Percentiles rank a stretch among this genome's conserved stretches.
phyloP scores from a whole-genome alignment of 1,140 invertebrate genomes.

The Drosophila athabasca region DNA sequence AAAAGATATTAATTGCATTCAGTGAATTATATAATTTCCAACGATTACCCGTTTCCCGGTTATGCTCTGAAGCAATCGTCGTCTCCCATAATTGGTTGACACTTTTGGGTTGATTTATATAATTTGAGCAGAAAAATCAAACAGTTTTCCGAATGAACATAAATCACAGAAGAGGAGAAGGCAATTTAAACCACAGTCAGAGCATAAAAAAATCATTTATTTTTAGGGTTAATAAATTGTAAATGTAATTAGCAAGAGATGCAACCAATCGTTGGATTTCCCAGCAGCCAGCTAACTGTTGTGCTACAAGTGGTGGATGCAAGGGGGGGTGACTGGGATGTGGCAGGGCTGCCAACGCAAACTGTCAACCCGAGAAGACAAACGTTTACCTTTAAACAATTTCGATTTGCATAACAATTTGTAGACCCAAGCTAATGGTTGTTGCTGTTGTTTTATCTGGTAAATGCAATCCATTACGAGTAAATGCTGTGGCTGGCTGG shows the following conservation, averaged over 20 bases:
- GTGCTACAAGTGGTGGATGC: too few relatives aligned
- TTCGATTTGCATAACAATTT: constrained; percentile 60
- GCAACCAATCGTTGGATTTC: background rate
- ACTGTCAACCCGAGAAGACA: constrained; percentile 6
- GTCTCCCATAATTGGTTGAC: constrained; percentile 30
- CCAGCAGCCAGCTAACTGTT: background rate
- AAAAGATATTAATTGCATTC: constrained; percentile 36
- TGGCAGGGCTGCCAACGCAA: background rate
- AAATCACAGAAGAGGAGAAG: too few relatives aligned
- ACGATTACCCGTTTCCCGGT: constrained; percentile 22
- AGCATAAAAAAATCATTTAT: too few relatives aligned
- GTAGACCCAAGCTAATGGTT: constrained; percentile 24
- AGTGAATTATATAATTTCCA: constrained; percentile 42
- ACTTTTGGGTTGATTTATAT: constrained; percentile 35
- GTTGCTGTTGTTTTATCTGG: constrained; percentile 26
- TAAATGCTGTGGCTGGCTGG: constrained; percentile 14
- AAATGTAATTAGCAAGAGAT: background rate
- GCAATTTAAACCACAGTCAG: too few relatives aligned
- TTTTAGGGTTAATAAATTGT: constrained; percentile 1
- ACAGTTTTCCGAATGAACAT: constrained; percentile 10
- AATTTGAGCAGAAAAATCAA: constrained; percentile 20
- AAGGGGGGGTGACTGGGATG: background rate
- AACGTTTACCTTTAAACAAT: constrained; percentile 24
- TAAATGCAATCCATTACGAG: constrained; percentile 38
- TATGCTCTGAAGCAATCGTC: constrained; percentile 3